A percentile compares a stretch with the other conserved stretches of the same genome.
Conservation (phyloP, 2,797 vertebrate genomes). For the Chloroceryle amazona region DNA sequence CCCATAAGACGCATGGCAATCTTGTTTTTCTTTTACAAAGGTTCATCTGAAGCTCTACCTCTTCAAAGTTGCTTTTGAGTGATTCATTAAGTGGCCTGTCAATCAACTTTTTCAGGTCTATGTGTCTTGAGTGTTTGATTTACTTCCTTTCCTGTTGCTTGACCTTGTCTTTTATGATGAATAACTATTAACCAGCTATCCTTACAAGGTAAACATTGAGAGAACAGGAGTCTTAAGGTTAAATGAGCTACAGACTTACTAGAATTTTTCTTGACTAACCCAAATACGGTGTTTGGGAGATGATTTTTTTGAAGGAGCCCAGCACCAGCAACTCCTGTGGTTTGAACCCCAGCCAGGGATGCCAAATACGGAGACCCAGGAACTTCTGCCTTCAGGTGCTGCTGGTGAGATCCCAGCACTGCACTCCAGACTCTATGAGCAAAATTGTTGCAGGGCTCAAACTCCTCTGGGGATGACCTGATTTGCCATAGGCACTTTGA, state of each 20-base stretch:
- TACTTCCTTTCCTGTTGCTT: background rate
- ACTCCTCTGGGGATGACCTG: background rate
- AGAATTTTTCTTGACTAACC: background rate
- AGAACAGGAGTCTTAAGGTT: background rate
- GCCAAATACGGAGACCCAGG: background rate
- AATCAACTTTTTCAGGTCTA: background rate
- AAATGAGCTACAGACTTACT: background rate
- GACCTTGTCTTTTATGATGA: background rate
- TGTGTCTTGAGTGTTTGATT: background rate
- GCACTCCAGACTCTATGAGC: background rate
- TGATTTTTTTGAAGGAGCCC: background rate
- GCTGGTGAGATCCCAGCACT: background rate
- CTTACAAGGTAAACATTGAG: background rate
- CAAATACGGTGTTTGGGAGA: rapidly evolving
- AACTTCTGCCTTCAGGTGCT: background rate
- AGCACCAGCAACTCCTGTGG: background rate
- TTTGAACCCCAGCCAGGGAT: background rate
- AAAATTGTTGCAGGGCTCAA: background rate
- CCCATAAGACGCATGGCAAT: background rate
- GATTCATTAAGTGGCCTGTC: background rate
- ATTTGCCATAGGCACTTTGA: background rate
- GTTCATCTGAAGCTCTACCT: background rate
- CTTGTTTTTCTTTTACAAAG: background rate
- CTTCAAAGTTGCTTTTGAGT: background rate
- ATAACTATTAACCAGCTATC: background rate